Evolutionary conservation across 2,113 vertebrate genomes (phyloP).

Genomic region (Macquaria ambigua): DNA sequence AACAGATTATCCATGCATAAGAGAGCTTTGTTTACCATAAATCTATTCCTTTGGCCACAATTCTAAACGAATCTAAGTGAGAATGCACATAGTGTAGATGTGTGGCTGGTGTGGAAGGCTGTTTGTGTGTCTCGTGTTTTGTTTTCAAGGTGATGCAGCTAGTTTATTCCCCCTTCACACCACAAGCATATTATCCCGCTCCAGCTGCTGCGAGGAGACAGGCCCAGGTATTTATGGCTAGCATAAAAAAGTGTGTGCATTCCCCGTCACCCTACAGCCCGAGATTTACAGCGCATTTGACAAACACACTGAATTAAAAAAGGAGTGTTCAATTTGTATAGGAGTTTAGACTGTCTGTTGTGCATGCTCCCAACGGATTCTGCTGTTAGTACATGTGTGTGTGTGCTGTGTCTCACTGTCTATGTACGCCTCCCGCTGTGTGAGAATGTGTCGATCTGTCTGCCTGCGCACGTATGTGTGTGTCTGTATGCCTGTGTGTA

Average conservation of each 20-base stretch:
- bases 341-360: conserved; percentile 80
- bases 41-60: conserved; percentile 48
- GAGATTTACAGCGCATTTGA: conserved; percentile 77
- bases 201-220: conserved; percentile 71
- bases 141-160: conserved; percentile 70
- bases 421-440: conserved; percentile 57
- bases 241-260: conserved; percentile 78
- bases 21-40: conserved; percentile 57
- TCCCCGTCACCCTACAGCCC: conserved; percentile 71
- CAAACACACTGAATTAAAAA: conserved; percentile 72
- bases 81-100: conserved; percentile 26
- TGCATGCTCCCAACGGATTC: conserved; percentile 69
- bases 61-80: conserved; percentile 40
- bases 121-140: conserved; percentile 54
- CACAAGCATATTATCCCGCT: conserved; percentile 71
- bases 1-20: conserved; percentile 62
- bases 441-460: conserved; percentile 63
- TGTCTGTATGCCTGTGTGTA: conserved; percentile 44
- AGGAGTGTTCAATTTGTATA: conserved; percentile 78
- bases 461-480: conserved; percentile 27
- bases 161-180: conserved; percentile 64
- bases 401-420: conserved; percentile 48
- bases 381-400: conserved; percentile 64
- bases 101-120: conserved; percentile 33
- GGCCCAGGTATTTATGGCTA: conserved; percentile 78